Evolutionary conservation across 2,797 vertebrate genomes (phyloP).

Genomic region (Gambelia wislizenii): DNA sequence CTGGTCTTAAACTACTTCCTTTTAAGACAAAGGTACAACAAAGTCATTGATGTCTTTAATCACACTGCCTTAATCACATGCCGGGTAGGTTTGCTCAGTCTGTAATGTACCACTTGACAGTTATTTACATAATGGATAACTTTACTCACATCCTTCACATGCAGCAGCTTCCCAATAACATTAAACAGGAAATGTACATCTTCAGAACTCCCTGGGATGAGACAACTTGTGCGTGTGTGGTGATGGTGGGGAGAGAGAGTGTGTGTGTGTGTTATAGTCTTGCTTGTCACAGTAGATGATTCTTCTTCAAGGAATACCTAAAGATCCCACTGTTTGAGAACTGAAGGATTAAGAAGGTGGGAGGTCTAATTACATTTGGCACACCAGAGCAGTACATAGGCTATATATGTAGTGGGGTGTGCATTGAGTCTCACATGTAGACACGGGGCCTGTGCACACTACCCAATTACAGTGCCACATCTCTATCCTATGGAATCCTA

Average conservation of each 20-base stretch:
- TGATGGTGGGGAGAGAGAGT: not conserved
- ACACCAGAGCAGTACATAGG: not conserved
- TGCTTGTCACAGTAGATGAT: constrained; percentile 6
- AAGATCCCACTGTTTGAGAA: not conserved
- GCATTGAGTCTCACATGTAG: not conserved
- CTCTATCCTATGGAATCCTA: too few species aligned
- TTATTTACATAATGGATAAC: constrained; percentile 56
- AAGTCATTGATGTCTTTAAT: constrained; percentile 40
- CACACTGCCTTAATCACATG: not conserved
- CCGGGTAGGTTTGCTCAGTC: not conserved
- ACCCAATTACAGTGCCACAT: too few species aligned
- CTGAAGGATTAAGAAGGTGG: not conserved
- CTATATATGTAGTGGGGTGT: not conserved
- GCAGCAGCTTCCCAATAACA: constrained; percentile 1
- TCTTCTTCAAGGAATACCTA: not conserved
- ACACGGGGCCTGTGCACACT: not conserved
- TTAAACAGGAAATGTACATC: constrained; percentile 23
- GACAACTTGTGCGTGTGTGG: not conserved
- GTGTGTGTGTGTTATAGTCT: fast-evolving
- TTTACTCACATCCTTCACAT: constrained; percentile 36
- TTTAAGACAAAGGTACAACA: constrained; percentile 26
- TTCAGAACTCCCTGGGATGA: not conserved
- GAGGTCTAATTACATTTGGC: not conserved
- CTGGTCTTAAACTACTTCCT: constrained; percentile 22
- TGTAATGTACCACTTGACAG: constrained; percentile 38